Evolutionary conservation across 2,888 invertebrate genomes (phyloP).

Genomic region (Laothoe populi): DNA sequence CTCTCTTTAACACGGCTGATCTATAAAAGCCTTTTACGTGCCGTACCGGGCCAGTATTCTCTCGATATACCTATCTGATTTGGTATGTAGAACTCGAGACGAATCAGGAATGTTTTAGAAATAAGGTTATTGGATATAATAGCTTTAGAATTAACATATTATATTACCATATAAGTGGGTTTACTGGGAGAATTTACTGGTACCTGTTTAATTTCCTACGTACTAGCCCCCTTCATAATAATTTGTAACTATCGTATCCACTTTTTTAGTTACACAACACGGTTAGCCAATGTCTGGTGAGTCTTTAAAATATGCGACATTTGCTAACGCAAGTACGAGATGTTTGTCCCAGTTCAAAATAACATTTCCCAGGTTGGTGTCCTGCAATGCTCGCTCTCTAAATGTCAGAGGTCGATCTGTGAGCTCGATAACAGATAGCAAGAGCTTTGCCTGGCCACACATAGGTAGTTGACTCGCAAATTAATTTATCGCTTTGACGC

Average conservation of each 20-base stretch:
- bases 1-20: slow-evolving; percentile 18
- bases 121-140: slow-evolving; percentile 4
- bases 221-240: too few species aligned
- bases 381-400: slow-evolving; percentile 52
- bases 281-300: background rate
- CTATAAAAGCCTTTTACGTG: slow-evolving; percentile 19
- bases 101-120: slow-evolving; percentile 13
- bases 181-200: background rate
- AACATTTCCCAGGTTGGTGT: slow-evolving; percentile 62
- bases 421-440: slow-evolving; percentile 50
- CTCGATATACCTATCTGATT: slow-evolving; percentile 1
- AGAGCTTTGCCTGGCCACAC: slow-evolving; percentile 36
- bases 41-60: slow-evolving; percentile 4
- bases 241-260: too few species aligned
- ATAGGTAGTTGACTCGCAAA: slow-evolving; percentile 34
- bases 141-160: background rate
- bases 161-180: background rate
- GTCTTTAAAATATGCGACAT: slow-evolving; percentile 20
- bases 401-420: slow-evolving; percentile 68
- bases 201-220: background rate
- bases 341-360: slow-evolving; percentile 56
- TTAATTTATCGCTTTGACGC: slow-evolving; percentile 36
- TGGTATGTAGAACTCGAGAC: slow-evolving; percentile 6
- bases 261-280: background rate
- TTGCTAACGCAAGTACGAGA: slow-evolving; percentile 12